Evolutionary conservation across 92 coral and sea anemone species (phyloP).

Genomic region (Paramuricea clavata): DNA sequence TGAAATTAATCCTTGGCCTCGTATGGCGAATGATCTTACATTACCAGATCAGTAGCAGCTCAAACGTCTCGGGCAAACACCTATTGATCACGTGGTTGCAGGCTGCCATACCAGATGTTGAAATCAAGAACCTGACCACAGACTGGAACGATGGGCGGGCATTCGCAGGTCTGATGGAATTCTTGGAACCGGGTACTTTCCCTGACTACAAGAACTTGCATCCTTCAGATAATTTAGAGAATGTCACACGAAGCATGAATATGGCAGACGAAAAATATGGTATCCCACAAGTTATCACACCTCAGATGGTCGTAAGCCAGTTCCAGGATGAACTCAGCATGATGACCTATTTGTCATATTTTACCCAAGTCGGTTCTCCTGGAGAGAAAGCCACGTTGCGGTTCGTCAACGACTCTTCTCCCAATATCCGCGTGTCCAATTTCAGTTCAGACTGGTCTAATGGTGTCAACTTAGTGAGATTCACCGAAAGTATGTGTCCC

Average conservation of each 20-base stretch:
- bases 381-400: constrained; percentile 91
- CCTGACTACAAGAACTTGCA: constrained; percentile 84
- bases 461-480: constrained; percentile 79
- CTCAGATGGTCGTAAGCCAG: constrained; percentile 88
- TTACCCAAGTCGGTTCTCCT: constrained; percentile 93
- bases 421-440: constrained; percentile 75
- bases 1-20: constrained; percentile 91
- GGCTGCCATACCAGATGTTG: constrained; percentile 87
- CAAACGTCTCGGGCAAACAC: constrained; percentile 92
- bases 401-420: constrained; percentile 83
- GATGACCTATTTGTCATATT: constrained; percentile 98
- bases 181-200: constrained; percentile 82
- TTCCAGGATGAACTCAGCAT: constrained; percentile 96
- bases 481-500: constrained; percentile 81
- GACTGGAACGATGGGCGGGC: constrained; percentile 95
- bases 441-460: constrained; percentile 96
- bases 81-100: constrained; percentile 88
- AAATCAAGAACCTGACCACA: constrained; percentile 86
- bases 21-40: constrained; percentile 97
- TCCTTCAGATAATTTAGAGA: constrained; percentile 76
- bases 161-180: constrained; percentile 82
- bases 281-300: constrained; percentile 87
- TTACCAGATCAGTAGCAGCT: constrained; percentile 97
- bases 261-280: constrained; percentile 81
- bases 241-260: constrained; percentile 76